Percentiles rank a stretch among this genome's conserved stretches.
Evolutionary conservation across 2,797 vertebrate species (phyloP).

Genomic region (Parauchenoglanis punctatus): DNA sequence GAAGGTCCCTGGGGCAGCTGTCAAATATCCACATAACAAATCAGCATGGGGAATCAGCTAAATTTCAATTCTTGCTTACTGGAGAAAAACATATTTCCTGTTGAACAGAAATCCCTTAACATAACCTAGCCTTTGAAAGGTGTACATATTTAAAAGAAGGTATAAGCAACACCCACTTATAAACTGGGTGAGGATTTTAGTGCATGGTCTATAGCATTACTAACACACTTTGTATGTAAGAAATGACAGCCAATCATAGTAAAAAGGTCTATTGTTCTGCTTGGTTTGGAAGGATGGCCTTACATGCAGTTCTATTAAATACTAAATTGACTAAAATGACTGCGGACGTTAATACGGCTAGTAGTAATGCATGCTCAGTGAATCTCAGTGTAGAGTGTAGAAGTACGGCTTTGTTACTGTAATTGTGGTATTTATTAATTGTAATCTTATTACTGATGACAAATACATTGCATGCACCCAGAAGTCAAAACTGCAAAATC

Average conservation of each 20-base stretch:
- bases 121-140: not conserved
- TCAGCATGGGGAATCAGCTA: constrained; percentile 58
- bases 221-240: constrained; percentile 27
- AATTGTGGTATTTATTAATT: not conserved
- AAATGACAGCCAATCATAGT: constrained; percentile 40
- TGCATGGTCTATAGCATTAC: constrained; percentile 17
- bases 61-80: constrained; percentile 48
- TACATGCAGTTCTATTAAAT: constrained; percentile 35
- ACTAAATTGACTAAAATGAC: constrained; percentile 3
- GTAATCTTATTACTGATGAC: not conserved
- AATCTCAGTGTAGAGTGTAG: not conserved
- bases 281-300: constrained; percentile 40
- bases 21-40: constrained; percentile 72
- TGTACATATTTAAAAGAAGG: not conserved
- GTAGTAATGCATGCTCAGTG: not conserved
- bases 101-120: constrained; percentile 18
- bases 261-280: constrained; percentile 49
- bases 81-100: constrained; percentile 41
- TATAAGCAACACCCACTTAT: not conserved
- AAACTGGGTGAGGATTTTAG: constrained; percentile 17
- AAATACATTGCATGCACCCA: not conserved
- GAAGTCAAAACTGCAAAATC: not conserved
- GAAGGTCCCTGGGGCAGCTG: constrained; percentile 71
- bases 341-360: not conserved
- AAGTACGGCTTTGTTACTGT: not conserved